phyloP scores from a whole-genome alignment of 1,140 invertebrate species.

The Melipona quadrifasciata region DNA sequence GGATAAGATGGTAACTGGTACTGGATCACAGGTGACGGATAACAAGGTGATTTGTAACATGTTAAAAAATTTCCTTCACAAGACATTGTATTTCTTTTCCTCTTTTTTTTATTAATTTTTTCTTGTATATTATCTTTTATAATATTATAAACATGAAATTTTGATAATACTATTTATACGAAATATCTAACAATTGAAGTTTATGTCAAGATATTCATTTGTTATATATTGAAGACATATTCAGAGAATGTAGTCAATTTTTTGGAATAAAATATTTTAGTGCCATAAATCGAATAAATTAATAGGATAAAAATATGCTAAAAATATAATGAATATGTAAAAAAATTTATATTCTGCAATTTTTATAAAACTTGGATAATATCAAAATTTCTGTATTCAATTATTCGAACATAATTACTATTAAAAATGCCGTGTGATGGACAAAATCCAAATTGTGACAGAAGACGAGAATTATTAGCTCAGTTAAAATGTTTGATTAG shows the following conservation, averaged over 20 bases:
- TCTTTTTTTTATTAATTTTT: background rate
- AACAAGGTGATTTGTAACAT: constrained; percentile 32
- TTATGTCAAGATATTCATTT: constrained; percentile 31
- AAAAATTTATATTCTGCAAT: constrained; percentile 10
- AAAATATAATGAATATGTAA: constrained; percentile 32
- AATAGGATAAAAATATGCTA: constrained; percentile 23
- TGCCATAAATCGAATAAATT: constrained; percentile 30
- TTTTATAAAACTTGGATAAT: background rate
- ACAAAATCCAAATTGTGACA: constrained; percentile 74
- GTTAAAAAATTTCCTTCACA: constrained; percentile 32
- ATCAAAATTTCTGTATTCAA: constrained; percentile 37
- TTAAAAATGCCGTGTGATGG: constrained; percentile 77
- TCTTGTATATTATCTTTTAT: constrained; percentile 3
- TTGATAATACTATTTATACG: background rate
- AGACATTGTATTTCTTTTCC: constrained; percentile 17
- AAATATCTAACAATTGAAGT: constrained; percentile 25
- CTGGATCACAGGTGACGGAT: background rate
- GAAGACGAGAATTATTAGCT: constrained; percentile 71
- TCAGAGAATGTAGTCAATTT: constrained; percentile 6
- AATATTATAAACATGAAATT: constrained; percentile 3
- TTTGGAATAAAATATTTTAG: background rate
- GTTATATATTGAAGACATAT: constrained; percentile 32
- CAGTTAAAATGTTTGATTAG: constrained; percentile 77
- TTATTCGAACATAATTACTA: constrained; percentile 4
- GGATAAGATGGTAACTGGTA: constrained; percentile 47